A percentile compares a stretch with the other conserved stretches of the same genome.
Evolutionary conservation across 2,113 vertebrate genomes (phyloP).

Genomic region (Lonchura striata): DNA sequence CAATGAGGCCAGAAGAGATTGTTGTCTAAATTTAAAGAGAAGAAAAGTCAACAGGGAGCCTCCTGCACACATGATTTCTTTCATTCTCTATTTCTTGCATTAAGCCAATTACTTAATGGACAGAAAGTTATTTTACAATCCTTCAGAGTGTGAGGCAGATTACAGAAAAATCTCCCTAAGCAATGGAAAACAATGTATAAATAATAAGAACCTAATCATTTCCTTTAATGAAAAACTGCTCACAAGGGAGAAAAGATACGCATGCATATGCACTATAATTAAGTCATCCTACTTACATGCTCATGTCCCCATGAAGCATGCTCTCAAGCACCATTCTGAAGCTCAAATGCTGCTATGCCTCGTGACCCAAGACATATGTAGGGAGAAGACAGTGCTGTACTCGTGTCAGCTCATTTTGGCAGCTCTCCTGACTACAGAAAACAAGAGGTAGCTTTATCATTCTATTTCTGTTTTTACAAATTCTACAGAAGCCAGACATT

Average conservation of each 20-base stretch:
- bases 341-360: slow-evolving; percentile 24
- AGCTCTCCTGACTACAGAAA: neutral
- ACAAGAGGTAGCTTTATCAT: neutral
- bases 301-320: neutral
- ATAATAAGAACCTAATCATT: slow-evolving; percentile 55
- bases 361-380: slow-evolving; percentile 32
- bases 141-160: slow-evolving; percentile 34
- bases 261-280: slow-evolving; percentile 44
- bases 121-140: slow-evolving; percentile 51
- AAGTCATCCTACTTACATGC: slow-evolving; percentile 42
- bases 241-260: neutral
- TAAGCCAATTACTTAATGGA: slow-evolving; percentile 46
- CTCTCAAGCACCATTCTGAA: slow-evolving; percentile 28
- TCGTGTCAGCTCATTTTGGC: slow-evolving; percentile 23
- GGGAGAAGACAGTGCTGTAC: neutral
- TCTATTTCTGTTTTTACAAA: neutral
- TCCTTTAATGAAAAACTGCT: slow-evolving; percentile 51
- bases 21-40: slow-evolving; percentile 1
- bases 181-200: slow-evolving; percentile 53
- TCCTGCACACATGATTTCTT: neutral
- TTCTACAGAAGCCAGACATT: neutral
- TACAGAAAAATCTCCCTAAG: slow-evolving; percentile 41
- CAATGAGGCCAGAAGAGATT: neutral
- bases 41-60: neutral
- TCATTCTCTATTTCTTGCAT: slow-evolving; percentile 14